These are phyloP conservation scores for Siniperca obscura DNA, from an alignment of 2,797 vertebrate genomes.

Conservation along the genomic window DNA sequence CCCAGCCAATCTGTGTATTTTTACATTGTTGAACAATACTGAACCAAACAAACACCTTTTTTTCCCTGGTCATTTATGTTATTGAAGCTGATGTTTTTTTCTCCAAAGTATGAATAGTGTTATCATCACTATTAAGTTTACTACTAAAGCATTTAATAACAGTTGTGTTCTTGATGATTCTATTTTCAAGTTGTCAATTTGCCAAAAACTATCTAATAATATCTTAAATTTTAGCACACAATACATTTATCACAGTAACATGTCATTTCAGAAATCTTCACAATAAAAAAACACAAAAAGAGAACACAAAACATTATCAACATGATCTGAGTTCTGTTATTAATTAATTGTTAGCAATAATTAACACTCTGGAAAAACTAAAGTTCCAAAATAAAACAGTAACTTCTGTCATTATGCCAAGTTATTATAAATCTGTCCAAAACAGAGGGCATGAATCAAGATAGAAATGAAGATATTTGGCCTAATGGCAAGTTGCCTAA, in stretches of 20 bases:
- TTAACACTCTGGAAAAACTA: background rate
- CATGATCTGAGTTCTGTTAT: background rate
- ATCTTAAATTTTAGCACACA: background rate
- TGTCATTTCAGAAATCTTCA: background rate
- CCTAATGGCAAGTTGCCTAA: constrained; percentile 81
- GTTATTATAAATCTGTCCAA: constrained; percentile 47
- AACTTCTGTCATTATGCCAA: constrained; percentile 22
- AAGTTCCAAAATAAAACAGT: background rate
- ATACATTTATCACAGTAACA: background rate
- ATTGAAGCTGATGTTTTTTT: background rate
- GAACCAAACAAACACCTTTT: background rate
- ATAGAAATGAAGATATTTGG: constrained; percentile 73
- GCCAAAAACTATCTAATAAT: background rate
- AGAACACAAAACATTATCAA: background rate
- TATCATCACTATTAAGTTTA: background rate
- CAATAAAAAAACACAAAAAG: background rate
- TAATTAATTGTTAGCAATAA: background rate
- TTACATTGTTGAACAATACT: background rate
- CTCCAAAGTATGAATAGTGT: background rate
- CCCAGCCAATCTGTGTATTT: constrained; percentile 7
- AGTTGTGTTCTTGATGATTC: background rate
- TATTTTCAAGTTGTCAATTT: background rate
- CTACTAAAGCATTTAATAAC: background rate
- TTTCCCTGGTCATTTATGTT: background rate
- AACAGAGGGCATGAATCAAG: constrained; percentile 62